Base-by-base conservation (phyloP, 2,113 vertebrate genomes). In the Notarius lentiginosus region DNA sequence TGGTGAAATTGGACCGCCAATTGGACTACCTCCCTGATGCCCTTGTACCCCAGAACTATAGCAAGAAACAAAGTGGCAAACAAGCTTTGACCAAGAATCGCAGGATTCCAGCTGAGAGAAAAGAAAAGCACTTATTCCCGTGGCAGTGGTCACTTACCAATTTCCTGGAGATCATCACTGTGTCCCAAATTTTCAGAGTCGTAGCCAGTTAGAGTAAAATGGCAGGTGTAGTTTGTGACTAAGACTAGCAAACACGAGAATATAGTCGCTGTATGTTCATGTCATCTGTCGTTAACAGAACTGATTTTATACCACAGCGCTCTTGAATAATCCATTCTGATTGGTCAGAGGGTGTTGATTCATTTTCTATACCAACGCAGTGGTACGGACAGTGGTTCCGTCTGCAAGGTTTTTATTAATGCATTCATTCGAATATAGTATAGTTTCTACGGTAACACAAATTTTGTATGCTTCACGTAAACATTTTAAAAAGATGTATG, bases 1-100 rank as follows among this genome's bases (percentile, higher is more conserved):
- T 53, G 30, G 17, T 82, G 81, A 76, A 88, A 80, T 85, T 87
- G 14, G 87, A 87, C 68, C 82, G 86, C 86, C 87, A n/a, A 81
- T 61, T 47, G 56, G 79, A 91, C 22, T 91, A 80, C 87, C 89
- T 90, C 86, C 91, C 91, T 90, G 87, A 92, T 92, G 92, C 92
- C 70, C 70, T 18, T 8, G 0, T 53, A 83, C 47, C 47, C 79
- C 68, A 18, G 34, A 9, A 55, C 22, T n/a, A 76, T 41, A 34
- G n/a, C 72, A 34, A 53, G 18, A 51, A 66, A 34, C 20, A n/a
- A 34, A 22, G 24, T 7, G 24, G 77, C 27, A 47, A 49, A 51
- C n/a, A 4, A 75, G 56, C 55, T 58, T 61, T 27, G 70, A 49
- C 68, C 27, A n/a, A 24, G 47, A 65, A 83, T 58, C 18, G 41